These are phyloP conservation scores for Laticauda laticaudata DNA, from an alignment of 2,113 vertebrate species.

Conservation along the genomic window DNA sequence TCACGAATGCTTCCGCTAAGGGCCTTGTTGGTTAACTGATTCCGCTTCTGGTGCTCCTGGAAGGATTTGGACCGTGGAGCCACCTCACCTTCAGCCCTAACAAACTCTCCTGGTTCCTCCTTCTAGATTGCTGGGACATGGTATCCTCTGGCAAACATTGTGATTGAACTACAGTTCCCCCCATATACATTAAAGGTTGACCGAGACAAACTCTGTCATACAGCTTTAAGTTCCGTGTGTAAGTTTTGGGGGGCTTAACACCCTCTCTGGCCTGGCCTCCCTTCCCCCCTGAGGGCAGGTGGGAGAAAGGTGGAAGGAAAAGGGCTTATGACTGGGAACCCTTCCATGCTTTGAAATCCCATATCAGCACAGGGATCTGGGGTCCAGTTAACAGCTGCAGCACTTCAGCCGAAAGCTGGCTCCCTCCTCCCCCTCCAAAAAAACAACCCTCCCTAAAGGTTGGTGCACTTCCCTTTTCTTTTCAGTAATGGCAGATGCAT, in stretches of 20 bases:
- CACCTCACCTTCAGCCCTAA: background rate
- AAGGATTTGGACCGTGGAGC: background rate
- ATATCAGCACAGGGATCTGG: background rate
- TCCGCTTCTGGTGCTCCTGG: background rate
- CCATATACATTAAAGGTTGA: background rate
- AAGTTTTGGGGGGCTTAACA: background rate
- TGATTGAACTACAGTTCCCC: too few relatives aligned
- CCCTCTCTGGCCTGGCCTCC: too few relatives aligned
- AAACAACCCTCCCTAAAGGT: background rate
- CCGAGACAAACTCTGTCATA: fast-evolving
- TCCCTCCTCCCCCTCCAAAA: too few relatives aligned
- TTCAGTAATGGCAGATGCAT: background rate
- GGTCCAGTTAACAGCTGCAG: too few relatives aligned
- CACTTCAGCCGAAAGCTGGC: too few relatives aligned
- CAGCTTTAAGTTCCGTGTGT: fast-evolving
- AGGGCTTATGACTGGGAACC: background rate
- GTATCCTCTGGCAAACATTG: background rate
- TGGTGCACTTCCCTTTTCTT: background rate
- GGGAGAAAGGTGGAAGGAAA: background rate
- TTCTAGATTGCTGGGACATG: background rate
- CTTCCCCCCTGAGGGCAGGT: background rate
- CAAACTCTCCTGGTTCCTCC: background rate
- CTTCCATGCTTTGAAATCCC: background rate
- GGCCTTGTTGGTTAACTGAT: background rate
- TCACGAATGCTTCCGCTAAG: background rate